Conservation (phyloP, 2,797 vertebrate species). For the Microctenopoma stevenorrisi region DNA sequence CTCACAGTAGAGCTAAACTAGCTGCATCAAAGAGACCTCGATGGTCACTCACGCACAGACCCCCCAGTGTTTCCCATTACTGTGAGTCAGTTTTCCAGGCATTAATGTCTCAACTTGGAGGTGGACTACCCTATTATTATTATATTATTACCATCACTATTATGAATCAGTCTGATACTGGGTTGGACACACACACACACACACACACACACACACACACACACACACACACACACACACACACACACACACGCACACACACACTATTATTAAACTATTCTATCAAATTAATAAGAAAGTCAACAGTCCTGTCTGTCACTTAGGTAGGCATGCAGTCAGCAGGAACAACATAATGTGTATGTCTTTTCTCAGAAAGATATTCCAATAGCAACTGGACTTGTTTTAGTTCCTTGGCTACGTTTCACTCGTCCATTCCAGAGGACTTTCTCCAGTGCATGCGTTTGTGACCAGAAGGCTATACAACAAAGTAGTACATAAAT, state of each 20-base stretch:
- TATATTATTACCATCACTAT: conserved; percentile 5
- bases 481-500: neutral
- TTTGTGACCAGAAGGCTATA: neutral
- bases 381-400: no score
- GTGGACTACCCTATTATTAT: neutral
- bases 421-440: no score
- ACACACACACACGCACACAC: neutral
- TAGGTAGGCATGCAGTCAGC: neutral
- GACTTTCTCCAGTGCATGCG: neutral
- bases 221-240: neutral
- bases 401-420: no score
- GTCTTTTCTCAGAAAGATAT: no score
- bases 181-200: neutral
- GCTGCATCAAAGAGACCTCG: conserved; percentile 57
- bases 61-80: conserved; percentile 35
- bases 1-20: conserved; percentile 34
- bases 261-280: no score
- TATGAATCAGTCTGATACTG: neutral
- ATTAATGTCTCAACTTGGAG: conserved; percentile 20
- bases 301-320: neutral
- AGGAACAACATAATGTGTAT: neutral
- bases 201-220: neutral
- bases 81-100: conserved; percentile 29
- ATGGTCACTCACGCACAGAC: conserved; percentile 33
- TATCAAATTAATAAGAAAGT: neutral